Evolutionary conservation across 2,888 invertebrate species (phyloP).

Genomic region (Amphipyra berbera): DNA sequence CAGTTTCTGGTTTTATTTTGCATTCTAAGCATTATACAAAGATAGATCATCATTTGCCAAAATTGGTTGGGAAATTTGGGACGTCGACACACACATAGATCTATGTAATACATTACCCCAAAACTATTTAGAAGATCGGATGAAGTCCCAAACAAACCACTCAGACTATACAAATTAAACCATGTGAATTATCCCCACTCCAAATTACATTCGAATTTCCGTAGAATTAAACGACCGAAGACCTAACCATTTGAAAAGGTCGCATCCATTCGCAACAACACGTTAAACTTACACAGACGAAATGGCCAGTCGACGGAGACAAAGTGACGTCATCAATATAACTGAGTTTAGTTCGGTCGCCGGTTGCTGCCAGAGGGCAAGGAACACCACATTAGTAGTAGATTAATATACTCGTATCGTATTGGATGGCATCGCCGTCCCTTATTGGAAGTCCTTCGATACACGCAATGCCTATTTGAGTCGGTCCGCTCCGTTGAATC

Average conservation of each 20-base stretch:
- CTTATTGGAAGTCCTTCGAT: slow-evolving; percentile 81
- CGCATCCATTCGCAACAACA: slow-evolving; percentile 71
- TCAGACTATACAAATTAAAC: slow-evolving; percentile 58
- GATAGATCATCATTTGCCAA: no score
- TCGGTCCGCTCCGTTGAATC: slow-evolving; percentile 69
- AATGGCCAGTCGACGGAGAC: slow-evolving; percentile 81
- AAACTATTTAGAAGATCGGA: slow-evolving; percentile 47
- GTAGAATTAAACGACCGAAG: slow-evolving; percentile 70
- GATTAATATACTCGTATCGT: slow-evolving; percentile 82
- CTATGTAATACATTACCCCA: slow-evolving; percentile 35
- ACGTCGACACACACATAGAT: no score
- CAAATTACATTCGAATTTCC: slow-evolving; percentile 74
- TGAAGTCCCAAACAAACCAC: slow-evolving; percentile 44
- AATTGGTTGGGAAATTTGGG: no score
- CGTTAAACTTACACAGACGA: slow-evolving; percentile 76
- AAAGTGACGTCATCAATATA: slow-evolving; percentile 85
- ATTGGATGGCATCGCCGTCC: slow-evolving; percentile 65
- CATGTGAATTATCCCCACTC: slow-evolving; percentile 60
- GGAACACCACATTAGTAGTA: slow-evolving; percentile 83
- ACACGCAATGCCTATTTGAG: slow-evolving; percentile 81
- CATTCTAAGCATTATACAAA: no score
- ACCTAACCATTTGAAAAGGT: slow-evolving; percentile 71
- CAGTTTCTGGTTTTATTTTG: neutral
- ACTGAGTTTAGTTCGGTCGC: slow-evolving; percentile 67
- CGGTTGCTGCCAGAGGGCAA: slow-evolving; percentile 70